These are phyloP conservation scores for Melanotaenia maccullochi DNA, from an alignment of 2,797 vertebrate species.

Conservation along the genomic window DNA sequence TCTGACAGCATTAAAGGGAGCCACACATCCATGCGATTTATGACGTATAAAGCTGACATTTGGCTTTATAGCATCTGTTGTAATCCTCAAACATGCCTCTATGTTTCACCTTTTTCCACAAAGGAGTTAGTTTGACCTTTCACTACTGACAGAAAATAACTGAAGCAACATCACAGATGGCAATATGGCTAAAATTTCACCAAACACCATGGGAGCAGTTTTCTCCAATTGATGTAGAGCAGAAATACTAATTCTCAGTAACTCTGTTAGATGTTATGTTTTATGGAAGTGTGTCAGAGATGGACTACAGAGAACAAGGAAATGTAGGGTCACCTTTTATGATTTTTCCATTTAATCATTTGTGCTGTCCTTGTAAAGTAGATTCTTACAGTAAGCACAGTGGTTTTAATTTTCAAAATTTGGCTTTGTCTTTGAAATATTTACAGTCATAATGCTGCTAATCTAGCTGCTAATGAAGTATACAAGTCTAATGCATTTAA, in stretches of 20 bases:
- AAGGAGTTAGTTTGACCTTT: slow-evolving; percentile 2
- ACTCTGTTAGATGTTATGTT: too few relatives aligned
- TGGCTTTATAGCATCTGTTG: slow-evolving; percentile 2
- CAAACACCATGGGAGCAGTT: too few relatives aligned
- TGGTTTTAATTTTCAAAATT: not conserved
- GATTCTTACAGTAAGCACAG: too few relatives aligned
- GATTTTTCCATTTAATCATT: too few relatives aligned
- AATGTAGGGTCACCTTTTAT: too few relatives aligned
- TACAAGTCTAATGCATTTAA: not conserved
- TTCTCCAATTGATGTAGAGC: too few relatives aligned
- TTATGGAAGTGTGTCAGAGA: too few relatives aligned
- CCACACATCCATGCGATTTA: not conserved
- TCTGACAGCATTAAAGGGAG: slow-evolving; percentile 9
- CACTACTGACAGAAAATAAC: not conserved
- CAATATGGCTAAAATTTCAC: too few relatives aligned
- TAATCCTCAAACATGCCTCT: slow-evolving; percentile 11
- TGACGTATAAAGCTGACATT: slow-evolving; percentile 5
- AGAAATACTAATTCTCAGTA: too few relatives aligned
- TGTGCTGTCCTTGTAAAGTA: too few relatives aligned
- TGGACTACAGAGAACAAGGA: too few relatives aligned
- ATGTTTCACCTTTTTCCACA: not conserved
- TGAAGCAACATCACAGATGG: not conserved
- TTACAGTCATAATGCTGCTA: not conserved
- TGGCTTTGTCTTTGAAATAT: not conserved
- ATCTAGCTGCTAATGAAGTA: not conserved